Percentiles rank a stretch among this genome's conserved stretches.
These are phyloP conservation scores for Deilephila elpenor DNA, from an alignment of 2,888 invertebrate species.

Conservation along the genomic window DNA sequence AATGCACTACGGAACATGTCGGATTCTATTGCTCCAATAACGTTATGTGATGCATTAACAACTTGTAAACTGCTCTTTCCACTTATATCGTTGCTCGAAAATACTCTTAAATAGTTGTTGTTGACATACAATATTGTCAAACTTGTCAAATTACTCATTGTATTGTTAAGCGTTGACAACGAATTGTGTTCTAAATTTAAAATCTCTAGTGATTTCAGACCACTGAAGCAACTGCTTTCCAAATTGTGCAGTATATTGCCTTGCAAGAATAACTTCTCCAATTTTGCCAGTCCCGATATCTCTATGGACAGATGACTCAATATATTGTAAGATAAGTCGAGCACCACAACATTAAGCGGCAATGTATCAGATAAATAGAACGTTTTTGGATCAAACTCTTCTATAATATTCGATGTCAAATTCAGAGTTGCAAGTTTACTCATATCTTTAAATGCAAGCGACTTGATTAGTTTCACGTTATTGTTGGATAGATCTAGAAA, in stretches of 20 bases:
- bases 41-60: conserved; percentile 67
- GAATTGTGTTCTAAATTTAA: conserved; percentile 61
- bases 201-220: conserved; percentile 49
- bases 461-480: conserved; percentile 53
- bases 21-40: conserved; percentile 58
- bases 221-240: conserved; percentile 57
- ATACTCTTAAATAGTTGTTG: conserved; percentile 54
- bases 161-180: conserved; percentile 59
- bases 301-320: conserved; percentile 50
- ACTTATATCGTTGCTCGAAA: conserved; percentile 64
- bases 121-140: conserved; percentile 62
- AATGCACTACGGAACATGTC: conserved; percentile 64
- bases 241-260: conserved; percentile 57
- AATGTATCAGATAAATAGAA: conserved; percentile 50
- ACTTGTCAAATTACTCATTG: conserved; percentile 58
- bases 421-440: conserved; percentile 54
- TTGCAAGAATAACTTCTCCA: conserved; percentile 59
- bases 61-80: conserved; percentile 54
- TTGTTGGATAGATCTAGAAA: conserved; percentile 60
- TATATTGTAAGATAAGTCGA: conserved; percentile 67
- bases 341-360: conserved; percentile 43
- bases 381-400: conserved; percentile 50
- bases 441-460: conserved; percentile 59
- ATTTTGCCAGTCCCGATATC: conserved; percentile 49
- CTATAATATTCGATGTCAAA: conserved; percentile 63